Conservation (phyloP, 1,140 invertebrate genomes). For the Drosophila arizonae region DNA sequence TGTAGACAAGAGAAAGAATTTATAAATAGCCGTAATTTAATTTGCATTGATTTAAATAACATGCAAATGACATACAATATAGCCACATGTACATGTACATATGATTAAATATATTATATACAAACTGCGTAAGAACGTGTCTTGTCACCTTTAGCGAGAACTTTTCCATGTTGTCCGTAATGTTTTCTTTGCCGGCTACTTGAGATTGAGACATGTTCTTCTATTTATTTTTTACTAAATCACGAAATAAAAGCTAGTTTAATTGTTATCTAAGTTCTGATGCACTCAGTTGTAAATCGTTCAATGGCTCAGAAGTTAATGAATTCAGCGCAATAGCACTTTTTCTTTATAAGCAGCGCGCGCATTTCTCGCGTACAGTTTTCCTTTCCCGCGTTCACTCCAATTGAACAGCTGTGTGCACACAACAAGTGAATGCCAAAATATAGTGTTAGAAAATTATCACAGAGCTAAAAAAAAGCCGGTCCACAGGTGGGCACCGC, state of each 20-base stretch:
- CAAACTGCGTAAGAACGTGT: constrained; percentile 42
- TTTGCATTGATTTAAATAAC: not conserved
- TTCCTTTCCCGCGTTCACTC: constrained; percentile 59
- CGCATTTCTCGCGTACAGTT: constrained; percentile 35
- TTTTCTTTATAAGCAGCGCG: constrained; percentile 59
- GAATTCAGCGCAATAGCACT: constrained; percentile 14
- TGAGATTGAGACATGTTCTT: constrained; percentile 65
- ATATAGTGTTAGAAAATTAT: constrained; percentile 3
- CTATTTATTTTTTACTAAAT: not conserved
- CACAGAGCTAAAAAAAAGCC: not conserved
- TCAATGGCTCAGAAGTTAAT: constrained; percentile 36
- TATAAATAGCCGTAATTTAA: constrained; percentile 1
- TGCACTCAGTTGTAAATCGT: not conserved
- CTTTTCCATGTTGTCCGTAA: constrained; percentile 81
- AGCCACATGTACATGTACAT: constrained; percentile 6
- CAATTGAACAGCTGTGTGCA: constrained; percentile 26
- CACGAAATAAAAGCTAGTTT: constrained; percentile 10
- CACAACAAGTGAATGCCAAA: constrained; percentile 28
- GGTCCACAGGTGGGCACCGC: not conserved
- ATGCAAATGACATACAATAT: not conserved
- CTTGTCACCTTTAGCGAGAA: constrained; percentile 76
- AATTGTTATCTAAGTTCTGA: not conserved
- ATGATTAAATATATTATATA: constrained; percentile 7
- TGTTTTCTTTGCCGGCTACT: constrained; percentile 79
- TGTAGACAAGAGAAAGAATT: constrained; percentile 3